Evolutionary conservation across 2,888 invertebrate species (phyloP), one percentile per base, ranked within the genome.

Genomic region (Encarsia formosa): DNA sequence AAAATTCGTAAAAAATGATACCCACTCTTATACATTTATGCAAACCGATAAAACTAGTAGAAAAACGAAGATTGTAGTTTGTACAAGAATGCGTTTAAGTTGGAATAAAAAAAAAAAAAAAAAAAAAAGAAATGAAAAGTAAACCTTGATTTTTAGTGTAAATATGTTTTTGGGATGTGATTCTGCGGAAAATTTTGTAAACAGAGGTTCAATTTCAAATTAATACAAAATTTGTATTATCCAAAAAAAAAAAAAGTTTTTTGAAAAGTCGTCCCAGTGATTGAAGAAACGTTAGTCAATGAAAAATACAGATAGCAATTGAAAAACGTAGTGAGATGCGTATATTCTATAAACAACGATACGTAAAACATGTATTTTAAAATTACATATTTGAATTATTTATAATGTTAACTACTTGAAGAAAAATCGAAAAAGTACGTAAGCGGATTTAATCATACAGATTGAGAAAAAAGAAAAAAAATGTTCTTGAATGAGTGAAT

Each of bases 311-410:
- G 45, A 49, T 55, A 49, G 48, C 18, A 37, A 40, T 48, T 41
- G 46, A 35, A 41, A 48, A 38, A 45, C 48, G 51, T 51, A 55
- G 50, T 44, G 54, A 55, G 48, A 52, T 11, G 37, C 42, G 41
- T 55, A 55, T 55, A 55, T 45, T 45, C 32, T 37, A 5, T 49
- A 55, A 52, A 38, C 45, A 55, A 55, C 51, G 44, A 51, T 51
- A 48, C 48, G 48, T 51, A 44, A 49, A 53, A 32, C 24, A 26
- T 26, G 11, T 50, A 48, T 45, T 23, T 55, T 52, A 31, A 37
- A 38, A 42, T 32, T 49, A 22, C 45, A 55, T 34, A 19, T 4
- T 43, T 45, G 41, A 44, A 31, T 16, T n/a, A 22, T 11, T 37
- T 38, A 39, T 34, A 32, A 43, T 48, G 48, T 51, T 49, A 51